Conservation (phyloP, 2,113 vertebrate genomes). For the Pitta sordida region DNA sequence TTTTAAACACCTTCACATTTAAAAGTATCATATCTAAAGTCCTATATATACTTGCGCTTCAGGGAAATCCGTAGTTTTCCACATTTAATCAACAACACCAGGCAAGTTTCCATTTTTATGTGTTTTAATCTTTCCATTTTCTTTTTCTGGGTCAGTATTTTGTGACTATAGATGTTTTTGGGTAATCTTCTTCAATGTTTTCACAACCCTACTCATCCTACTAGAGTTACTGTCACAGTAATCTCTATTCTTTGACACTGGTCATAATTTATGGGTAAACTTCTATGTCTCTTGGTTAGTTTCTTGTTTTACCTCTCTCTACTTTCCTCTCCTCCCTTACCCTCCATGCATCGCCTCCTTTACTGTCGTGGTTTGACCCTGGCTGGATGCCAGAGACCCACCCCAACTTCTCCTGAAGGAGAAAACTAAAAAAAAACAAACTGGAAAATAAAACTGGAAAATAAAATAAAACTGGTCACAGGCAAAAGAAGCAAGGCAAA, state of each 20-base stretch:
- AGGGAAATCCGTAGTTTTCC: background rate
- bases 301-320: background rate
- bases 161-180: background rate
- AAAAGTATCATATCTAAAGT: background rate
- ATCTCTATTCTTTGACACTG: background rate
- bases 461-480: too few relatives aligned
- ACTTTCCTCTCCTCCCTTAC: background rate
- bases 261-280: background rate
- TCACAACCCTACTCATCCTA: background rate
- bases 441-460: too few relatives aligned
- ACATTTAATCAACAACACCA: background rate
- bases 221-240: background rate
- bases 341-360: accelerated
- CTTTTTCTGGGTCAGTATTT: background rate
- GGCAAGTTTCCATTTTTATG: background rate
- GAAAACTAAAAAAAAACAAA: too few relatives aligned
- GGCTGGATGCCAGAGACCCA: too few relatives aligned
- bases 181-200: background rate
- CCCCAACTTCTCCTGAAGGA: too few relatives aligned
- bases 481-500: too few relatives aligned
- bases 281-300: background rate
- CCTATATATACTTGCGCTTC: background rate
- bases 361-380: too few relatives aligned
- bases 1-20: background rate
- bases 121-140: background rate